Percentiles rank a stretch among this genome's conserved stretches.
Evolutionary conservation across 2,797 vertebrate species (phyloP).

Genomic region (Cossypha heuglini): DNA sequence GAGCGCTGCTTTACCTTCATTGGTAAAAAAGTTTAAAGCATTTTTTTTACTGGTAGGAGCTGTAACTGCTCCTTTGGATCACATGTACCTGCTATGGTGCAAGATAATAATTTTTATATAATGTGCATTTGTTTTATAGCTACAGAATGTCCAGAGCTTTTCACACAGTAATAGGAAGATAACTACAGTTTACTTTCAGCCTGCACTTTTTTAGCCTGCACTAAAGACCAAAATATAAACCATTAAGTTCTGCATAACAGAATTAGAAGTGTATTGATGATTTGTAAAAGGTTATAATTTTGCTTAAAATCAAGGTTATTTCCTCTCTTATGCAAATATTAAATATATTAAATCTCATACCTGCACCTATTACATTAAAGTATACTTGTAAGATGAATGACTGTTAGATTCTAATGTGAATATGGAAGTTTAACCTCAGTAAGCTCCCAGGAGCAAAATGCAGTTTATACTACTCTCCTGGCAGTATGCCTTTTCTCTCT

Average conservation of each 20-base stretch:
- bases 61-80: neutral
- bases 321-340: neutral
- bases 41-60: neutral
- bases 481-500: neutral
- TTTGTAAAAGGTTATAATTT: neutral
- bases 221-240: neutral
- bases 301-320: neutral
- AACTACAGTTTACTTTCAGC: neutral
- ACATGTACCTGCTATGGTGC: neutral
- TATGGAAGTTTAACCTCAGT: neutral
- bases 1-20: neutral
- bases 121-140: neutral
- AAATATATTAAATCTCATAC: neutral
- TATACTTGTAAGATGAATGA: neutral
- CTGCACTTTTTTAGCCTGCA: neutral
- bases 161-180: neutral
- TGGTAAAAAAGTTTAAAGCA: neutral
- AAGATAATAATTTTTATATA: neutral
- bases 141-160: neutral
- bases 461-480: neutral
- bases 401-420: neutral
- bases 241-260: neutral
- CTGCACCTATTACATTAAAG: neutral
- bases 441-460: neutral
- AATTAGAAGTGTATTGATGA: neutral